phyloP scores from a whole-genome alignment of 2,888 invertebrate genomes.

The Nezara viridula region DNA sequence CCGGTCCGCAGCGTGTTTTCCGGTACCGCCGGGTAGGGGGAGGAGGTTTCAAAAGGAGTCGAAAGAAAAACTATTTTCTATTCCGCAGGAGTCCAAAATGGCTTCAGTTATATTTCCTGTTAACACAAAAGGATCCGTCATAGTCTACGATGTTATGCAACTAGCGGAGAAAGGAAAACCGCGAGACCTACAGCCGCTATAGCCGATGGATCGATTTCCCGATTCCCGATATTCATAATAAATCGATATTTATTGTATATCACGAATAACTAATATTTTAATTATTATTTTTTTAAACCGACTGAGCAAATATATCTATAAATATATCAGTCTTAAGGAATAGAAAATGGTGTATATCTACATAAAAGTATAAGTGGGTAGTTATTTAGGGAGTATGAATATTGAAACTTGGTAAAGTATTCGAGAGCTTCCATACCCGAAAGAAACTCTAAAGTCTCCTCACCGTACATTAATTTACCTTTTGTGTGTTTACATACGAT shows the following conservation, averaged over 20 bases:
- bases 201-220: background rate
- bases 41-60: background rate
- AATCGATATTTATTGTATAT: background rate
- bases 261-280: too few relatives aligned
- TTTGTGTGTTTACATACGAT: too few relatives aligned
- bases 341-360: too few relatives aligned
- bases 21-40: background rate
- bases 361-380: too few relatives aligned
- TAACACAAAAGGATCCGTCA: slow-evolving; percentile 37
- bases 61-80: slow-evolving; percentile 49
- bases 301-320: too few relatives aligned
- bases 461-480: too few relatives aligned
- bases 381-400: too few relatives aligned
- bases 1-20: background rate
- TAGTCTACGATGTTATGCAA: background rate
- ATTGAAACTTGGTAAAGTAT: too few relatives aligned
- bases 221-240: background rate
- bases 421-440: too few relatives aligned
- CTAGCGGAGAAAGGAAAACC: slow-evolving; percentile 24
- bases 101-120: slow-evolving; percentile 20
- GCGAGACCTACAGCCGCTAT: background rate
- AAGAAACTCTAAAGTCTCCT: too few relatives aligned
- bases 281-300: too few relatives aligned
- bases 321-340: too few relatives aligned
- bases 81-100: background rate